Conservation (phyloP, 2,113 vertebrate species). For the Leucosticte australis region DNA sequence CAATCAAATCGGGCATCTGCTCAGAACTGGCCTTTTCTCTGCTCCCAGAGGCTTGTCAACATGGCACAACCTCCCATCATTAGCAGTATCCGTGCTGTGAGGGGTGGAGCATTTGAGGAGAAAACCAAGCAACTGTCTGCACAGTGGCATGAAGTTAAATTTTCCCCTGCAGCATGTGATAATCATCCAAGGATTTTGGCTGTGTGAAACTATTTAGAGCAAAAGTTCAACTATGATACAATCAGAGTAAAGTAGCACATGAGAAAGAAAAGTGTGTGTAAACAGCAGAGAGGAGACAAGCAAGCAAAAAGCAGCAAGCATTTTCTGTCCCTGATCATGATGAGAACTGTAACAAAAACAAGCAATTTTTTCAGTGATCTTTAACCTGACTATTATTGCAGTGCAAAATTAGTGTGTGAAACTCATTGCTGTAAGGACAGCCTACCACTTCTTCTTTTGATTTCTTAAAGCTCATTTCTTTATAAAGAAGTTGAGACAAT, state of each 20-base stretch:
- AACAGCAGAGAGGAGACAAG: not conserved
- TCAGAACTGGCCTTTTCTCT: conserved; percentile 28
- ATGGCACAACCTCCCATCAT: not conserved
- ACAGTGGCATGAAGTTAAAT: not conserved
- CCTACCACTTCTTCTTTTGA: not conserved
- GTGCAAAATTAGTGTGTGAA: not conserved
- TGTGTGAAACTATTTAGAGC: not conserved
- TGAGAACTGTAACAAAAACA: not conserved
- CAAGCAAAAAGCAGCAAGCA: not conserved
- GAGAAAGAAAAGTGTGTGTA: not conserved
- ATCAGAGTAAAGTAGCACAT: not conserved
- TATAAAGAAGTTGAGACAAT: not conserved
- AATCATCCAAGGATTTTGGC: not conserved
- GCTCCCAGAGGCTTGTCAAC: not conserved
- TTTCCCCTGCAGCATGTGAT: not conserved
- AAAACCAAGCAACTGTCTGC: not conserved
- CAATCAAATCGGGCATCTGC: not conserved
- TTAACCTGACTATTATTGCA: not conserved
- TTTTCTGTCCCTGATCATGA: not conserved
- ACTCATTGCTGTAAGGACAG: not conserved
- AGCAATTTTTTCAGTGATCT: not conserved
- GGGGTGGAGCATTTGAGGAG: not conserved
- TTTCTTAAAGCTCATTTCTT: not conserved
- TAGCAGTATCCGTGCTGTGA: not conserved
- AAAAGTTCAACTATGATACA: not conserved